phyloP scores from a whole-genome alignment of 2,797 vertebrate genomes.

The Sebastiscus tertius region DNA sequence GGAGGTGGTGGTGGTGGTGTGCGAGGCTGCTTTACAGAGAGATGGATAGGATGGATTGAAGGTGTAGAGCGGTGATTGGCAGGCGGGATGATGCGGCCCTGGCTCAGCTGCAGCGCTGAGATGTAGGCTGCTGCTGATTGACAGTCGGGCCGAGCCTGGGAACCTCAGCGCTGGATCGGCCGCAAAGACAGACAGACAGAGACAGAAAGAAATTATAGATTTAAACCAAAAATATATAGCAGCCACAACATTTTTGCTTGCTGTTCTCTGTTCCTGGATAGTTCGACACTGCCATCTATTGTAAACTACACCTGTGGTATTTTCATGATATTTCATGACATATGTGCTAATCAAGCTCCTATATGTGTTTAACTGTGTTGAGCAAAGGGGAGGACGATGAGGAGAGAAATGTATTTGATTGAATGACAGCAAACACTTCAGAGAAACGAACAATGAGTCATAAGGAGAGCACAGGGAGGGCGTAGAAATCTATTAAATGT shows the following conservation, averaged over 20 bases:
- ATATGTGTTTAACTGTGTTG: not conserved
- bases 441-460: constrained; percentile 22
- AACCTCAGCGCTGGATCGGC: constrained; percentile 68
- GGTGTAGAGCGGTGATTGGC: constrained; percentile 87
- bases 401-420: constrained; percentile 1
- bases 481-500: constrained; percentile 1
- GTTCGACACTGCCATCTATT: constrained; percentile 74
- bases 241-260: constrained; percentile 33
- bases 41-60: constrained; percentile 72
- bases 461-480: not conserved
- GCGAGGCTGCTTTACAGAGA: constrained; percentile 70
- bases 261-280: constrained; percentile 33
- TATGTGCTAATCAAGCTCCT: constrained; percentile 14
- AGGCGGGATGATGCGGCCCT: constrained; percentile 84
- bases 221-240: constrained; percentile 50
- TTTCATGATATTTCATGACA: constrained; percentile 17
- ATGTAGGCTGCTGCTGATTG: constrained; percentile 85
- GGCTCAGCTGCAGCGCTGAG: constrained; percentile 89
- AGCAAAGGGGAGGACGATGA: not conserved
- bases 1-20: not conserved
- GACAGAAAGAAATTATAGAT: constrained; percentile 52
- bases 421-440: not conserved
- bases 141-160: constrained; percentile 82
- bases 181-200: constrained; percentile 46
- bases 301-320: constrained; percentile 40